phyloP scores from a whole-genome alignment of 2,888 invertebrate genomes.

The Galerucella pusilla region DNA sequence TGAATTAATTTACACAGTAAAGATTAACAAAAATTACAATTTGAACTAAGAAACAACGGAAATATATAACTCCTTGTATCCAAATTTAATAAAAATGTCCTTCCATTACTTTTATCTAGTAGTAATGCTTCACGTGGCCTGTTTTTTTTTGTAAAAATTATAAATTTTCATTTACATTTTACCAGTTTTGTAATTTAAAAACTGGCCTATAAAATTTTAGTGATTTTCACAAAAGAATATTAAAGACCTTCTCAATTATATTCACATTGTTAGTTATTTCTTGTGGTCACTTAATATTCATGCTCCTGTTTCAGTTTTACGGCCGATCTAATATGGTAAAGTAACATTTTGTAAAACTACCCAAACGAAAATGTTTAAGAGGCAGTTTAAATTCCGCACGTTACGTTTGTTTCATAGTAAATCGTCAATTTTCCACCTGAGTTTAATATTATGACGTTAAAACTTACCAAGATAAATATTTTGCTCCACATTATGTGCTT shows the following conservation, averaged over 20 bases:
- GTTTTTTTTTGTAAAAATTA: too few relatives aligned
- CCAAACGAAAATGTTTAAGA: background rate
- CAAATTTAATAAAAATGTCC: too few relatives aligned
- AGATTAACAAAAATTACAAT: too few relatives aligned
- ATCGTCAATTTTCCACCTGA: background rate
- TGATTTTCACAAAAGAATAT: background rate
- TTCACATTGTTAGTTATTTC: conserved; percentile 20
- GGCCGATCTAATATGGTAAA: background rate
- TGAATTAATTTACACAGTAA: too few relatives aligned
- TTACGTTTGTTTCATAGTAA: background rate
- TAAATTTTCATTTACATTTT: too few relatives aligned
- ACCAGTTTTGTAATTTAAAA: background rate
- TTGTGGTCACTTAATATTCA: conserved; percentile 20
- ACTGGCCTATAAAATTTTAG: background rate
- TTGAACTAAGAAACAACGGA: too few relatives aligned
- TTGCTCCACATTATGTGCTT: too few relatives aligned
- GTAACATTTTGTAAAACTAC: background rate
- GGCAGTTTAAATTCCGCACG: background rate
- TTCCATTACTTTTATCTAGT: too few relatives aligned
- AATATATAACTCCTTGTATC: too few relatives aligned
- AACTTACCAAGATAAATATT: too few relatives aligned
- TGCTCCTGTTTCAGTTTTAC: conserved; percentile 7
- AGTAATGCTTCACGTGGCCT: too few relatives aligned
- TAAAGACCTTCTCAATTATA: conserved; percentile 12
- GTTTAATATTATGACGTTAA: background rate